phyloP scores from a whole-genome alignment of 2,113 vertebrate species.

The Heliornis fulica region DNA sequence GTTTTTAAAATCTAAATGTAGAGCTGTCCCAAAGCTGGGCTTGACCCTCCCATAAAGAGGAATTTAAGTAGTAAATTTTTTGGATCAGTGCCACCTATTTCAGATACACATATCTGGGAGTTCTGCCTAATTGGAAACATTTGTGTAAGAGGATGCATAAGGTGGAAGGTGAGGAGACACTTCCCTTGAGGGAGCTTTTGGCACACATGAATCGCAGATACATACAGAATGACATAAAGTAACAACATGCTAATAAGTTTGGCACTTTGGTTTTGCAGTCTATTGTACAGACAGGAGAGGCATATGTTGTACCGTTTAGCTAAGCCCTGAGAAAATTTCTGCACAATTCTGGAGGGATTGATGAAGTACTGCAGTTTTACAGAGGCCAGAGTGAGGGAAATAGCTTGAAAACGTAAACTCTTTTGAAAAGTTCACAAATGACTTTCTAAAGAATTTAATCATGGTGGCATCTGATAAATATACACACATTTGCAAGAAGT shows the following conservation, averaged over 20 bases:
- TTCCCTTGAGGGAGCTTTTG: neutral
- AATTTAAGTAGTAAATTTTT: neutral
- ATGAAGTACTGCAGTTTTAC: neutral
- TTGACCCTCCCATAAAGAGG: neutral
- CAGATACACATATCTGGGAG: neutral
- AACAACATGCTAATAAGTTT: neutral
- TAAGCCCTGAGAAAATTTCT: neutral
- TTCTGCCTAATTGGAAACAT: neutral
- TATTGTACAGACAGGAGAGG: neutral
- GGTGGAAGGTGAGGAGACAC: neutral
- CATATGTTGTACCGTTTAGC: neutral
- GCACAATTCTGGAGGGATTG: neutral
- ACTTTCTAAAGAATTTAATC: neutral
- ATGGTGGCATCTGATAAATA: neutral
- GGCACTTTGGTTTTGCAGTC: neutral
- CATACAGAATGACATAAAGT: rapidly evolving
- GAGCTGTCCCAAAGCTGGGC: neutral
- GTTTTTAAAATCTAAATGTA: neutral
- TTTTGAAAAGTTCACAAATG: neutral
- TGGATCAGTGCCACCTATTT: neutral
- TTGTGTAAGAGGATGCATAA: neutral
- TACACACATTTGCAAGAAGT: neutral
- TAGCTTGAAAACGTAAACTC: neutral
- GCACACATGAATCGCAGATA: rapidly evolving
- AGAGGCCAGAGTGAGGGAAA: neutral